These are phyloP conservation scores for Spheniscus humboldti DNA, from an alignment of 2,797 vertebrate genomes.

Conservation along the genomic window DNA sequence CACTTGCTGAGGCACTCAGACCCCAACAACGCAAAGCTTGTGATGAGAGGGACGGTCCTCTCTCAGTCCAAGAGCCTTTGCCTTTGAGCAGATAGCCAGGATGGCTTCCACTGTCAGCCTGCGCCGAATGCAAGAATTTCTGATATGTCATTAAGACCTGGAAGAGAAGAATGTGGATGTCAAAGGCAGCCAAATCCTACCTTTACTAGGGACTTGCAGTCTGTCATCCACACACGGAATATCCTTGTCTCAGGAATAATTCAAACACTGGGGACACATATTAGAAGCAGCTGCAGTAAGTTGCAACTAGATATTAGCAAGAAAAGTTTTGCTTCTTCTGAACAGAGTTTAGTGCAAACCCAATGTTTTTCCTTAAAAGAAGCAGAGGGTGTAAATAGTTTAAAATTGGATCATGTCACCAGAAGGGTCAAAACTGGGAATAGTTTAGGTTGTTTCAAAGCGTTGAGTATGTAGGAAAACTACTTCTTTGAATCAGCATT, in stretches of 20 bases:
- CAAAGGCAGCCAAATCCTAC: background rate
- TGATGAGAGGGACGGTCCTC: background rate
- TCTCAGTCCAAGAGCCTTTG: background rate
- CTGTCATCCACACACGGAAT: background rate
- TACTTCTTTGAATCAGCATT: background rate
- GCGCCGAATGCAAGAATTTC: background rate
- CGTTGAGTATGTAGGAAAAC: background rate
- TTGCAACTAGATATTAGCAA: background rate
- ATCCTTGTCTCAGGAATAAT: background rate
- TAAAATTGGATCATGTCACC: background rate
- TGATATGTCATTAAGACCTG: background rate
- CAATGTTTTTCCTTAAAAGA: background rate
- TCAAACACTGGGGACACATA: fast-evolving
- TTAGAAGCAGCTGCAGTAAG: background rate
- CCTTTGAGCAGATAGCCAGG: background rate
- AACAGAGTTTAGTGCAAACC: background rate
- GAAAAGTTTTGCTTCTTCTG: background rate
- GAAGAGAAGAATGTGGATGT: fast-evolving
- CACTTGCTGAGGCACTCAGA: background rate
- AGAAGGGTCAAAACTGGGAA: background rate
- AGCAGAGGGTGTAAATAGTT: background rate
- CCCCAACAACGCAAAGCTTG: fast-evolving
- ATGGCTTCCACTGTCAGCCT: background rate
- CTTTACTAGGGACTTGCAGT: background rate
- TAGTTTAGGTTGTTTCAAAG: background rate